These are phyloP conservation scores for Nettapus auritus DNA, from an alignment of 2,113 vertebrate genomes.

Conservation along the genomic window DNA sequence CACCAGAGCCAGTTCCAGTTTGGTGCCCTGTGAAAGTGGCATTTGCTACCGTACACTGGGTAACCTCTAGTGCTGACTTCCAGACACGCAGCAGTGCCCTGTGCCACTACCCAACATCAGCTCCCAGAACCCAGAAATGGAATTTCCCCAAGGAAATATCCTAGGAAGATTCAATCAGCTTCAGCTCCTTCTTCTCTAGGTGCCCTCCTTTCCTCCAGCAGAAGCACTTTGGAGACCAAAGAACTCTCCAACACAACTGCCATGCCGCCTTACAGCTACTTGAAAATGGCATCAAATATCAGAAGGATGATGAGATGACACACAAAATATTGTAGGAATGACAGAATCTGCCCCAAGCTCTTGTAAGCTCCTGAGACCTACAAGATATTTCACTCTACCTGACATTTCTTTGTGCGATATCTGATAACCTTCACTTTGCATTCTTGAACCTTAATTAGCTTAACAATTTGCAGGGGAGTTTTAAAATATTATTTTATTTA, in stretches of 20 bases:
- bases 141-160: not conserved
- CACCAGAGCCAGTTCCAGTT: not conserved
- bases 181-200: not conserved
- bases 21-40: not conserved
- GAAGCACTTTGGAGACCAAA: not conserved
- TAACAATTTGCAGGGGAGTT: constrained; percentile 23
- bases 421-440: not conserved
- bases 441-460: constrained; percentile 39
- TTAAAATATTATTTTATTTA: constrained; percentile 13
- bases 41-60: not conserved
- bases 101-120: not conserved
- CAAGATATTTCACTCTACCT: not conserved
- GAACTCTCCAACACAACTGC: not conserved
- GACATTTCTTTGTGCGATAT: not conserved
- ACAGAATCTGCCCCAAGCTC: not conserved
- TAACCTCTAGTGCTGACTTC: not conserved
- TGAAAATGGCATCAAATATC: not conserved
- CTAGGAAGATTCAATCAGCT: not conserved
- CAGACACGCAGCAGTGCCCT: fast-evolving
- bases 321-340: not conserved
- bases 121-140: not conserved
- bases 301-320: not conserved
- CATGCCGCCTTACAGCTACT: not conserved
- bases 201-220: not conserved
- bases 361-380: not conserved